Conservation (phyloP, 2,888 invertebrate species). For the Strigamia crassipes region DNA sequence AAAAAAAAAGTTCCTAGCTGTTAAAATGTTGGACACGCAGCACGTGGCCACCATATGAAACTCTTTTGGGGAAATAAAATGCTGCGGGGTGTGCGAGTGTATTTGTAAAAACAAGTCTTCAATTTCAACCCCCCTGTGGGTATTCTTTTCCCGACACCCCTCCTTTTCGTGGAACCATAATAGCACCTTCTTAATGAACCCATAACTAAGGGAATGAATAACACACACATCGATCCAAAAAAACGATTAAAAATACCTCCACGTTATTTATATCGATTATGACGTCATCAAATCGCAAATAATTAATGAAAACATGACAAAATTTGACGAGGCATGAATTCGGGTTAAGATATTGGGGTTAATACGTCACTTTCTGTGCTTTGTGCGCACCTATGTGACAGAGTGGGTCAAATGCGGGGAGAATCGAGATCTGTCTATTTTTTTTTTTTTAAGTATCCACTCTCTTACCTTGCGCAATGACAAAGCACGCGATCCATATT, state of each 20-base stretch:
- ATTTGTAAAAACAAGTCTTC: conserved; percentile 10
- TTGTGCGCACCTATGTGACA: not conserved
- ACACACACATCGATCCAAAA: too few species aligned
- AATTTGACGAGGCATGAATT: too few species aligned
- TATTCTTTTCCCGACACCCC: not conserved
- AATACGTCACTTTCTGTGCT: too few species aligned
- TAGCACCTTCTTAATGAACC: not conserved
- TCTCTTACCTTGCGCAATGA: not conserved
- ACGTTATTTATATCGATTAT: too few species aligned
- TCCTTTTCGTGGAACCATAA: not conserved
- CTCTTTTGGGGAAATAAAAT: not conserved
- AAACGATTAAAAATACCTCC: too few species aligned
- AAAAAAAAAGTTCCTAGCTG: not conserved
- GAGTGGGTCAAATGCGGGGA: not conserved
- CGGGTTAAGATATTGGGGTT: too few species aligned
- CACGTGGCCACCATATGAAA: conserved; percentile 3
- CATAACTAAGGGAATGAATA: not conserved
- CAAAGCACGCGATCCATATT: not conserved
- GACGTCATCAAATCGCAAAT: too few species aligned
- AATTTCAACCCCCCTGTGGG: not conserved
- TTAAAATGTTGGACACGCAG: not conserved
- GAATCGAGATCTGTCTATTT: not conserved
- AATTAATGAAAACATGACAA: too few species aligned
- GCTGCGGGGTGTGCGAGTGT: not conserved
- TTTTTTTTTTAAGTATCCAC: not conserved